These are phyloP conservation scores for Monarcha castaneiventris DNA, from an alignment of 2,113 vertebrate species.

Conservation along the genomic window DNA sequence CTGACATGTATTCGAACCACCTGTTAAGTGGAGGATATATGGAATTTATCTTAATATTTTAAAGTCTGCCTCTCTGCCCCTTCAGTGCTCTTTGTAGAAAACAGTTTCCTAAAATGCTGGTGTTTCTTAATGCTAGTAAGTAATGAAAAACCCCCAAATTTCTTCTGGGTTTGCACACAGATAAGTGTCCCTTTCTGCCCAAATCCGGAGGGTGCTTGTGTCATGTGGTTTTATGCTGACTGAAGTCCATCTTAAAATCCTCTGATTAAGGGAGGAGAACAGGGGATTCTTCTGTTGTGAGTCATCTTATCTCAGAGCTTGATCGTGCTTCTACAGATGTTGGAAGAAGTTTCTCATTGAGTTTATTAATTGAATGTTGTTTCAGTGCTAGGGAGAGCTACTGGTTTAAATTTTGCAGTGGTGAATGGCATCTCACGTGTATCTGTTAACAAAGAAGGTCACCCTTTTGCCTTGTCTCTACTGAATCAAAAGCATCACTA, in stretches of 20 bases:
- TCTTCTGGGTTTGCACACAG: background rate
- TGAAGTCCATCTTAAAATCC: background rate
- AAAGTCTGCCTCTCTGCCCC: background rate
- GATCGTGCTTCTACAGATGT: background rate
- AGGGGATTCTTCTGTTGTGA: constrained; percentile 24
- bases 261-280: constrained; percentile 25
- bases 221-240: background rate
- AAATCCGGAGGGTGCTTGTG: background rate
- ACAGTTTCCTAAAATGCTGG: background rate
- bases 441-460: background rate
- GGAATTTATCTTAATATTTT: background rate
- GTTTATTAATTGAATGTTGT: background rate
- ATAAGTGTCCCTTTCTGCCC: background rate
- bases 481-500: background rate
- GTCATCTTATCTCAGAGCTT: background rate
- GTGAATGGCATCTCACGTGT: rapidly evolving
- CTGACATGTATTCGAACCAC: background rate
- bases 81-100: background rate
- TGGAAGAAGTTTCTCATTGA: background rate
- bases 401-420: background rate
- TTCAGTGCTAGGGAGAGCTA: background rate
- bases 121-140: background rate
- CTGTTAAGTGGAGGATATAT: background rate
- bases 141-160: background rate
- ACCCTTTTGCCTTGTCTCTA: background rate